phyloP scores from a whole-genome alignment of 2,797 vertebrate species.

The Pempheris klunzingeri region DNA sequence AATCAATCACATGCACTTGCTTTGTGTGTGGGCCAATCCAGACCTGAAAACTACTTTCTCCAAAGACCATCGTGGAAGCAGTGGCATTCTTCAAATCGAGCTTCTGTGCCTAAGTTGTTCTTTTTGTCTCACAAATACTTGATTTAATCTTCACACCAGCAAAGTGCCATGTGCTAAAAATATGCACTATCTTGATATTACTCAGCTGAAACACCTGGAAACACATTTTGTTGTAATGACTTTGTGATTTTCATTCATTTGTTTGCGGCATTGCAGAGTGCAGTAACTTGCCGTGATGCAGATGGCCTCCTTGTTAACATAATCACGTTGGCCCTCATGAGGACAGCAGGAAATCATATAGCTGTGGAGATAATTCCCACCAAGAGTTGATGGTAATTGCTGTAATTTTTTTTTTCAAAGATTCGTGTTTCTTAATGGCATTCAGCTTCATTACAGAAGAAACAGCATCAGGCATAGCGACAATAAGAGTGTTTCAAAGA shows the following conservation, averaged over 20 bases:
- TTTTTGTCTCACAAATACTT: constrained; percentile 25
- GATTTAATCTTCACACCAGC: constrained; percentile 3
- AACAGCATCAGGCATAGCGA: constrained; percentile 7
- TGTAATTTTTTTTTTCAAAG: not conserved
- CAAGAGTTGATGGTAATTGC: constrained; percentile 47
- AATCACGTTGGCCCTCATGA: constrained; percentile 46
- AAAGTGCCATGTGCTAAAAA: constrained; percentile 11
- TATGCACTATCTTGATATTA: not conserved
- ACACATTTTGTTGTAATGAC: not conserved
- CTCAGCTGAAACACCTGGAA: constrained; percentile 9
- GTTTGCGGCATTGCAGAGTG: constrained; percentile 2
- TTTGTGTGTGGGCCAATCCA: constrained; percentile 50
- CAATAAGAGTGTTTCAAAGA: constrained; percentile 14
- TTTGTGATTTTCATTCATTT: constrained; percentile 25
- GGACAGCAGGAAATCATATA: constrained; percentile 44
- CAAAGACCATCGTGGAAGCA: constrained; percentile 35
- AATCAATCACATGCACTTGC: constrained; percentile 66
- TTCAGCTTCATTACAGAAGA: constrained; percentile 22
- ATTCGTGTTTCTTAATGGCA: constrained; percentile 8
- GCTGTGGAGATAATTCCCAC: constrained; percentile 40
- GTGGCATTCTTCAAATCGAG: constrained; percentile 31
- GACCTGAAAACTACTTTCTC: constrained; percentile 58
- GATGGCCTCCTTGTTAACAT: constrained; percentile 61
- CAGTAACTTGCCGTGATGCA: constrained; percentile 50
- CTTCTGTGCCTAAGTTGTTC: not conserved